Evolutionary conservation across 2,113 vertebrate species (phyloP).

Genomic region (Poeciliopsis retropinna): DNA sequence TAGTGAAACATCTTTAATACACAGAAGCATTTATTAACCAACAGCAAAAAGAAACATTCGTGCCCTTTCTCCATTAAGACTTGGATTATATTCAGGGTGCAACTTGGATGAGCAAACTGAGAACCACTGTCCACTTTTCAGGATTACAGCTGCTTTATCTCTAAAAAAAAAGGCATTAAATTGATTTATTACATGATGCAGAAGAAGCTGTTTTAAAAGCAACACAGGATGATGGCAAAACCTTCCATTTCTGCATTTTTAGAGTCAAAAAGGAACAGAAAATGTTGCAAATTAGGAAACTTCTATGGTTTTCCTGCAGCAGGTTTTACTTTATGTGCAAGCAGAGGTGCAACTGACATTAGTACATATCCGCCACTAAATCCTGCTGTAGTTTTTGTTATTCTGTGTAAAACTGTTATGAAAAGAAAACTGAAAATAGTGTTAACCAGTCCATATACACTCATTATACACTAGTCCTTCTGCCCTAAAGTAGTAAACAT

Average conservation of each 20-base stretch:
- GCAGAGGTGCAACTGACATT: conserved; percentile 3
- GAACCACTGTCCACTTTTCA: background rate
- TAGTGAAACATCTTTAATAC: conserved; percentile 57
- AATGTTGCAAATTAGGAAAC: background rate
- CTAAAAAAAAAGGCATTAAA: background rate
- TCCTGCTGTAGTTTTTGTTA: conserved; percentile 28
- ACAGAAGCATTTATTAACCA: conserved; percentile 53
- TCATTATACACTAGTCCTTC: background rate
- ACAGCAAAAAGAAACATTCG: conserved; percentile 60
- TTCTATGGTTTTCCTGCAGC: background rate
- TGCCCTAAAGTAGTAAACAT: conserved; percentile 74
- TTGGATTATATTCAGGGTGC: conserved; percentile 53
- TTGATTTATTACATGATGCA: background rate
- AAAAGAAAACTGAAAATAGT: conserved; percentile 48
- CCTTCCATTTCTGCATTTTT: background rate
- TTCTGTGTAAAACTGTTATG: conserved; percentile 11
- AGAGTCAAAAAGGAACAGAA: background rate
- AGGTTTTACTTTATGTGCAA: conserved; percentile 8
- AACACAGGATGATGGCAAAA: background rate
- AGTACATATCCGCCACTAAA: conserved; percentile 8
- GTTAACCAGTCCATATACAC: conserved; percentile 45
- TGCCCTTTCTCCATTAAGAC: conserved; percentile 75
- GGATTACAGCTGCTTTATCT: conserved; percentile 5
- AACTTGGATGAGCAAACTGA: conserved; percentile 27
- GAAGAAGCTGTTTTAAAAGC: background rate